These are phyloP conservation scores for Eptatretus burgeri DNA, from an alignment of 2,113 vertebrate species.

Conservation along the genomic window DNA sequence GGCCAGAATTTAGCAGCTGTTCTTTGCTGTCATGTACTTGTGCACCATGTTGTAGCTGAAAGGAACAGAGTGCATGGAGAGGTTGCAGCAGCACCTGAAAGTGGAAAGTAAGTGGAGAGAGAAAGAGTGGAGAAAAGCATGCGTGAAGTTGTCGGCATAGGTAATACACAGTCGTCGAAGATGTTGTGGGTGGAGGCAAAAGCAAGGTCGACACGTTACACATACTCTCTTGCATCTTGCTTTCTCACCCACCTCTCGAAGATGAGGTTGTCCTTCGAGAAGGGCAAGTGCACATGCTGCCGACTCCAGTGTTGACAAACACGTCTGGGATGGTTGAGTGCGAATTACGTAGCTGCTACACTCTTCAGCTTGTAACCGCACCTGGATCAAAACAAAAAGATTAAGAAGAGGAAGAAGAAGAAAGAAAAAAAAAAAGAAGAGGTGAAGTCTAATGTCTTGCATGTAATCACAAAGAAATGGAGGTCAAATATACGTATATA, in stretches of 20 bases:
- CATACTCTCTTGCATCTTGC: too few relatives aligned
- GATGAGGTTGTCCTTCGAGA: slow-evolving; percentile 41
- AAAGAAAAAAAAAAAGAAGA: too few relatives aligned
- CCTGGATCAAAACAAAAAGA: slow-evolving; percentile 21
- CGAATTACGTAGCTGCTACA: slow-evolving; percentile 88
- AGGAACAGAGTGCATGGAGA: slow-evolving; percentile 62
- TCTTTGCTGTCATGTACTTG: slow-evolving; percentile 88
- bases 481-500: too few relatives aligned
- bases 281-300: slow-evolving; percentile 49
- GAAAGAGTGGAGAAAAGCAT: too few relatives aligned
- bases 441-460: too few relatives aligned
- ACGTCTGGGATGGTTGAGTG: slow-evolving; percentile 63
- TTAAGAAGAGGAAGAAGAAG: too few relatives aligned
- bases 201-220: too few relatives aligned
- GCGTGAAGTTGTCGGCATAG: too few relatives aligned
- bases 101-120: too few relatives aligned
- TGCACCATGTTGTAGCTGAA: slow-evolving; percentile 78
- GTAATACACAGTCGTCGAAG: too few relatives aligned
- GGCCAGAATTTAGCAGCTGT: slow-evolving; percentile 53
- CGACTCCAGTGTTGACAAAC: slow-evolving; percentile 78
- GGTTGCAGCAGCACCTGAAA: slow-evolving; percentile 48
- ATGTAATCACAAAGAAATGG: too few relatives aligned
- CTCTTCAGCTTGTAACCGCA: slow-evolving; percentile 40
- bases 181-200: too few relatives aligned
- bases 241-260: slow-evolving; percentile 38